Conservation (phyloP, 2,797 vertebrate genomes). For the Micrastur ruficollis region DNA sequence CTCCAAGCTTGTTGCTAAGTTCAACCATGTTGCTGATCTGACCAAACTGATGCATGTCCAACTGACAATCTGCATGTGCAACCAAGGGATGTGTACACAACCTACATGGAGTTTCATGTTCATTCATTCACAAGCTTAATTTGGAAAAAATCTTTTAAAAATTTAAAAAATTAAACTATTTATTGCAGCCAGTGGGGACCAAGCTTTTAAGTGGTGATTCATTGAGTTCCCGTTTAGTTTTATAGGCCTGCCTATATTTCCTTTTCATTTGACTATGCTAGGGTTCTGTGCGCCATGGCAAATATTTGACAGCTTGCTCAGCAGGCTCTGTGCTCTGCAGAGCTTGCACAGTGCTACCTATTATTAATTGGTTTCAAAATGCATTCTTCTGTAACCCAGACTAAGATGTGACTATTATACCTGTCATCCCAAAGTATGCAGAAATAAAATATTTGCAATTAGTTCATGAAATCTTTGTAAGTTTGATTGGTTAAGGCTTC, state of each 20-base stretch:
- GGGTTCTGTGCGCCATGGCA: slow-evolving; percentile 52
- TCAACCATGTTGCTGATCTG: not conserved
- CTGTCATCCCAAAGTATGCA: slow-evolving; percentile 54
- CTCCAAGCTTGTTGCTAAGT: not conserved
- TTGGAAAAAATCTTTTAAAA: not conserved
- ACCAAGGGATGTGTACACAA: not conserved
- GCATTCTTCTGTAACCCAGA: slow-evolving; percentile 54
- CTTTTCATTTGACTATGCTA: slow-evolving; percentile 59
- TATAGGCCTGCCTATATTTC: slow-evolving; percentile 57
- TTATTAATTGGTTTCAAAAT: slow-evolving; percentile 70
- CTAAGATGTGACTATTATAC: slow-evolving; percentile 55
- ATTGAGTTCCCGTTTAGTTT: slow-evolving; percentile 61
- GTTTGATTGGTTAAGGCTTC: slow-evolving; percentile 36
- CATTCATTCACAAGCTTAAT: not conserved
- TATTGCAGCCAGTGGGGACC: not conserved
- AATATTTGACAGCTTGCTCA: slow-evolving; percentile 67
- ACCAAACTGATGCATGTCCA: not conserved
- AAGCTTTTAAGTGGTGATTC: slow-evolving; percentile 67
- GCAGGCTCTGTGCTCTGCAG: slow-evolving; percentile 49
- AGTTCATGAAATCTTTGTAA: slow-evolving; percentile 55
- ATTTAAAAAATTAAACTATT: not conserved
- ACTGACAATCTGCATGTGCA: not conserved
- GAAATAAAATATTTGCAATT: slow-evolving; percentile 71
- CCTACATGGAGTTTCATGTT: not conserved
- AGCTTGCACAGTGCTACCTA: slow-evolving; percentile 43